phyloP scores from a whole-genome alignment of 2,797 vertebrate species.

The Peromyscus aztecus region DNA sequence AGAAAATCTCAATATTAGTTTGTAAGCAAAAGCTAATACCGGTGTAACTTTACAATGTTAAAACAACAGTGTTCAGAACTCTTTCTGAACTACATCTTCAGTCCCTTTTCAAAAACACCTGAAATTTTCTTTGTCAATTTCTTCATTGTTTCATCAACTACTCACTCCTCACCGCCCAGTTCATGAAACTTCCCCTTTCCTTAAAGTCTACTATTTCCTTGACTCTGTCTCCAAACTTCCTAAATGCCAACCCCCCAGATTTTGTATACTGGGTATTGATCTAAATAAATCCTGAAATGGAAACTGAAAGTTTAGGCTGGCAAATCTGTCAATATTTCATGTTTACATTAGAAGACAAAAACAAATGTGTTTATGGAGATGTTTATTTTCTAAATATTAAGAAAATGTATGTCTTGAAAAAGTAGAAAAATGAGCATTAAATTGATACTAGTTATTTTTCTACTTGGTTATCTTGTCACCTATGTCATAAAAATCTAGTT shows the following conservation, averaged over 20 bases:
- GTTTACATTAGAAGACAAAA: not conserved
- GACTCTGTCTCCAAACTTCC: not conserved
- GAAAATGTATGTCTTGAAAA: not conserved
- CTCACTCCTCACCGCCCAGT: not conserved
- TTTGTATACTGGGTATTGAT: not conserved
- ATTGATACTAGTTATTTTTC: not conserved
- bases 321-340: not conserved
- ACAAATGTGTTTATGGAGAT: not conserved
- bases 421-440: not conserved
- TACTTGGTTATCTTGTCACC: not conserved
- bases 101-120: not conserved
- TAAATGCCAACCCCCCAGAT: not conserved
- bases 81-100: not conserved
- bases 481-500: not conserved
- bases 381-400: slow-evolving; percentile 2
- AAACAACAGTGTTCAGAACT: too few species aligned
- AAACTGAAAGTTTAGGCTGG: slow-evolving; percentile 6
- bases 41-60: not conserved
- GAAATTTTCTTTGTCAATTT: not conserved
- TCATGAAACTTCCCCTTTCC: not conserved
- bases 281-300: not conserved
- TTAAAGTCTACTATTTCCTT: not conserved
- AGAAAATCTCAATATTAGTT: not conserved
- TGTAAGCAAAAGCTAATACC: not conserved
- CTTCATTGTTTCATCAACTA: not conserved